These are phyloP conservation scores for Macrophya alboannulata DNA, from an alignment of 2,888 invertebrate species.

Conservation along the genomic window DNA sequence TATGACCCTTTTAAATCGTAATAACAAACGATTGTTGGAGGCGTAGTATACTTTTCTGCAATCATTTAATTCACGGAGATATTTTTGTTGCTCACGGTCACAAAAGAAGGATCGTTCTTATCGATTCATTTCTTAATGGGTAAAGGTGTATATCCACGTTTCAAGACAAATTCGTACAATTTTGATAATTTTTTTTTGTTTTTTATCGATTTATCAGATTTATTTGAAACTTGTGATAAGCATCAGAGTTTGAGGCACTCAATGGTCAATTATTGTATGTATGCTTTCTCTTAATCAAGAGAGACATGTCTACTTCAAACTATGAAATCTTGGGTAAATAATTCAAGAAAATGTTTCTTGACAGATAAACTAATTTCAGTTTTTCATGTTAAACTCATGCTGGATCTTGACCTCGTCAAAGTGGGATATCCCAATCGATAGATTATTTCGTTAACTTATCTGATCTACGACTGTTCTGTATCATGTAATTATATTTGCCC, in stretches of 20 bases:
- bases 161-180: neutral
- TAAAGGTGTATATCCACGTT: neutral
- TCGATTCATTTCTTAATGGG: too few species aligned
- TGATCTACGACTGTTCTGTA: too few species aligned
- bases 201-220: neutral
- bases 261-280: neutral
- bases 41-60: neutral
- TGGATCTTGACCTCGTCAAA: neutral
- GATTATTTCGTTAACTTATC: too few species aligned
- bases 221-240: neutral
- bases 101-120: neutral
- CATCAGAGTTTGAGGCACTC: neutral
- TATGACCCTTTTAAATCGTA: conserved; percentile 26
- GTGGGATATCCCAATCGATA: too few species aligned
- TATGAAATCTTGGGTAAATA: neutral
- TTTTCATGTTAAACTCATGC: neutral
- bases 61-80: conserved; percentile 1
- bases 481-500: too few species aligned
- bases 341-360: too few species aligned
- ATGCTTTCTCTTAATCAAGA: neutral
- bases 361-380: neutral
- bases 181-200: neutral
- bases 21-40: neutral
- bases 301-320: neutral
- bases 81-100: neutral